Conservation (phyloP, 1,140 invertebrate genomes). For the Phymorhynchus buccinoides region DNA sequence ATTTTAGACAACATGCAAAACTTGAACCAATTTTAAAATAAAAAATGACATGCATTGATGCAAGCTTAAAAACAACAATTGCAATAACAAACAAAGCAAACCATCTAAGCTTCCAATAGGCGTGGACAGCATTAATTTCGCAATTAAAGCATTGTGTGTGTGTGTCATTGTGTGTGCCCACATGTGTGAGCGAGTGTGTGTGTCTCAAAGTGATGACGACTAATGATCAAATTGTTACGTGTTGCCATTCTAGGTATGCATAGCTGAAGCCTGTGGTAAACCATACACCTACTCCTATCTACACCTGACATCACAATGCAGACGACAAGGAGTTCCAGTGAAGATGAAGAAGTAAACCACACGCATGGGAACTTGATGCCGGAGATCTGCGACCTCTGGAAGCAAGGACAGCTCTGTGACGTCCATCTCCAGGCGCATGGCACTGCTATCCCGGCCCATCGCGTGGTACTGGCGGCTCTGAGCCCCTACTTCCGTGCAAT, state of each 20-base stretch:
- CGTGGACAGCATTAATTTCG: too few species aligned
- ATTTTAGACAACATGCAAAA: too few species aligned
- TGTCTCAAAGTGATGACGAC: neutral
- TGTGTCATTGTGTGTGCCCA: too few species aligned
- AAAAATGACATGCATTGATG: too few species aligned
- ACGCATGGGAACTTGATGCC: neutral
- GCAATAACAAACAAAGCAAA: too few species aligned
- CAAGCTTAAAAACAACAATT: too few species aligned
- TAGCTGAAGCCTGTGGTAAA: too few species aligned
- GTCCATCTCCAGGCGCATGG: slow-evolving; percentile 39
- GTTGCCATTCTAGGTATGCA: too few species aligned
- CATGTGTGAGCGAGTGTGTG: neutral
- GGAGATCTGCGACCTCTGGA: slow-evolving; percentile 37
- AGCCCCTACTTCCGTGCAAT: slow-evolving; percentile 51
- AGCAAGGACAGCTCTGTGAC: slow-evolving; percentile 45
- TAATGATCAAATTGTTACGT: too few species aligned
- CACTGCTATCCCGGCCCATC: slow-evolving; percentile 39
- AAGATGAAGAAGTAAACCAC: neutral
- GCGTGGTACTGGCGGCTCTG: slow-evolving; percentile 45
- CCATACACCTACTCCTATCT: neutral
- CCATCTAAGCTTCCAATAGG: too few species aligned
- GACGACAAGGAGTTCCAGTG: neutral
- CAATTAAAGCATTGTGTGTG: too few species aligned
- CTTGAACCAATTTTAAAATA: too few species aligned
- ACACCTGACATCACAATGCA: neutral